Base-by-base conservation (phyloP, 2,797 vertebrate genomes). In the Momotus momota region DNA sequence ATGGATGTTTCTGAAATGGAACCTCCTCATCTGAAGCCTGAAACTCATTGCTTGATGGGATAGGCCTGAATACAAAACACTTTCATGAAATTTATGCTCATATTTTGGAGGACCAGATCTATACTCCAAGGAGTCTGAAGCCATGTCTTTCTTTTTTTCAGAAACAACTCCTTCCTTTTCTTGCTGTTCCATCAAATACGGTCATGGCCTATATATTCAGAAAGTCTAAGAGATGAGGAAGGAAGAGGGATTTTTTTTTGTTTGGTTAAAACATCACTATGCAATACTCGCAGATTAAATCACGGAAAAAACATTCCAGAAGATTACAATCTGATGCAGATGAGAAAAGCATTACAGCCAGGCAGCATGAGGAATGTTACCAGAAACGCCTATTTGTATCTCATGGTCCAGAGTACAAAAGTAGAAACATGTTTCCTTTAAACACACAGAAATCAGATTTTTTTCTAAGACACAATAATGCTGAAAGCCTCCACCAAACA, bases 311-410 rank as follows among this genome's bases (percentile, higher is more conserved):
- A 20, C 72, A 70, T 90, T 92, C 74, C 82, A 94, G 62, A 86
- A 60, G 55, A 94, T 88, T 72, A 73, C 73, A 96, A 83, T 88
- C 61, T 83, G 71, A 85, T 93, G 72, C 81, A 96, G 78, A 94
- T 94, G 92, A 69, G 57, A 87, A 89, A 91, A 93, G 41, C 61
- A 81, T 77, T 57, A 64, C 8, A 60, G 71, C 51, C 92, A 81
- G 64, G 73, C 85, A 93, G 82, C 35, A 35, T 71, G 38, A 93
- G 88, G 88, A 93, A 90, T 92, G 55, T 82, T 95, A 95, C 93
- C 88, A 90, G 83, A 82, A 95, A 95, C 7, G 16, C 83, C 90
- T 55, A 27, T 88, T 90, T 87, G 64, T 65, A 78, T 61, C 71
- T 85, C 64, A 43, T 17, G 23, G 75, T 65, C 60, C 69, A 62